phyloP scores from a whole-genome alignment of 2,888 invertebrate genomes.

The Cheilosia vulpina region DNA sequence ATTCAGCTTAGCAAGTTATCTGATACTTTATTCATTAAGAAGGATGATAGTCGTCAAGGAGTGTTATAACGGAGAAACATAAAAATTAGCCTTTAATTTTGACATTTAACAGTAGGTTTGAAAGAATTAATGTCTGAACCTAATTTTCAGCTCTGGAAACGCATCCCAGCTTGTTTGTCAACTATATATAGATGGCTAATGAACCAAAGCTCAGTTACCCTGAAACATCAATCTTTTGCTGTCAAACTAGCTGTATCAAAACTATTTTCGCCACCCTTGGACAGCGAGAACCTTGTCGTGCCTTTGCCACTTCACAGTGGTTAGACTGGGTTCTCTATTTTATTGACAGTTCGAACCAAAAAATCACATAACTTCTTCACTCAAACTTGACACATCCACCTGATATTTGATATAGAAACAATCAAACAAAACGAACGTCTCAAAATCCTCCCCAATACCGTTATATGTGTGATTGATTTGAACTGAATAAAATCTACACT shows the following conservation, averaged over 20 bases:
- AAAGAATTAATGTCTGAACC: too few species aligned
- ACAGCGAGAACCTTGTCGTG: too few species aligned
- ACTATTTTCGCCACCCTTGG: background rate
- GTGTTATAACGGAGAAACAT: background rate
- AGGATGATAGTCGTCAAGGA: background rate
- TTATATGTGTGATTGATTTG: conserved; percentile 67
- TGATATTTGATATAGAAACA: conserved; percentile 27
- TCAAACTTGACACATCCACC: conserved; percentile 43
- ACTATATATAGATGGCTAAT: too few species aligned
- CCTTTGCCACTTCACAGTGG: background rate
- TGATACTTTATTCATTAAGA: background rate
- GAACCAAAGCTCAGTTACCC: too few species aligned
- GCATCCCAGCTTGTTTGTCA: too few species aligned
- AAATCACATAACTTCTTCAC: conserved; percentile 1
- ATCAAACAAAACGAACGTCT: conserved; percentile 61
- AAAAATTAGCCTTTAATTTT: background rate
- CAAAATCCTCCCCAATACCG: conserved; percentile 74
- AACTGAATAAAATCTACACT: conserved; percentile 28
- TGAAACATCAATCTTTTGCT: too few species aligned
- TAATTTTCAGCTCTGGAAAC: too few species aligned
- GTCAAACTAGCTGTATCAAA: too few species aligned
- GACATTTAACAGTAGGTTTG: background rate
- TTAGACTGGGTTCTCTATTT: background rate
- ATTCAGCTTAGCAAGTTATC: too few species aligned
- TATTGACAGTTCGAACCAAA: conserved; percentile 6